Conservation (phyloP, 2,888 invertebrate genomes). For the Rotaria socialis region DNA sequence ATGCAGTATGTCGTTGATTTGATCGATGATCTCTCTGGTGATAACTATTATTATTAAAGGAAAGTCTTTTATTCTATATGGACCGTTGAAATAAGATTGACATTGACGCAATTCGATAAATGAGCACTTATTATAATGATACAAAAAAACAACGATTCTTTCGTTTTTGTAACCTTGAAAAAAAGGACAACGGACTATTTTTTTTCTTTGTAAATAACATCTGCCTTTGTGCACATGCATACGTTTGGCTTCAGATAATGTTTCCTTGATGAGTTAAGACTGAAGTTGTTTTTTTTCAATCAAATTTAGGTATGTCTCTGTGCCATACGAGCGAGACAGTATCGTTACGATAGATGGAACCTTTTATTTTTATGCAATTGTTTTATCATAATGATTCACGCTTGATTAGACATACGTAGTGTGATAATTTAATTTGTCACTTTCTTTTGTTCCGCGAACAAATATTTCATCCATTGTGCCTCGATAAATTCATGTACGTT, state of each 20-base stretch:
- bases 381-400: not conserved
- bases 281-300: not conserved
- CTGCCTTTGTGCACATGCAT: not conserved
- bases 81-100: not conserved
- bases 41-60: not conserved
- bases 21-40: not conserved
- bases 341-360: not conserved
- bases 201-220: not conserved
- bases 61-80: not conserved
- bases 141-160: not conserved
- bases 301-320: not conserved
- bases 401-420: not conserved
- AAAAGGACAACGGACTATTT: not conserved
- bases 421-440: not conserved
- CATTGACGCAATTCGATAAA: not conserved
- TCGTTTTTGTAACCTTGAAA: not conserved
- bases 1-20: not conserved
- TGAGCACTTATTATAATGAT: not conserved
- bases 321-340: not conserved
- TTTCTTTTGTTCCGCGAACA: not conserved
- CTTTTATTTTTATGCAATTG: not conserved
- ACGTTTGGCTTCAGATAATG: not conserved
- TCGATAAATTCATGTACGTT: not conserved
- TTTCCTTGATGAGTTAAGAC: not conserved
- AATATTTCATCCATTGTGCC: not conserved